Base-by-base conservation (phyloP, 2,888 invertebrate species). In the Urechis unicinctus region DNA sequence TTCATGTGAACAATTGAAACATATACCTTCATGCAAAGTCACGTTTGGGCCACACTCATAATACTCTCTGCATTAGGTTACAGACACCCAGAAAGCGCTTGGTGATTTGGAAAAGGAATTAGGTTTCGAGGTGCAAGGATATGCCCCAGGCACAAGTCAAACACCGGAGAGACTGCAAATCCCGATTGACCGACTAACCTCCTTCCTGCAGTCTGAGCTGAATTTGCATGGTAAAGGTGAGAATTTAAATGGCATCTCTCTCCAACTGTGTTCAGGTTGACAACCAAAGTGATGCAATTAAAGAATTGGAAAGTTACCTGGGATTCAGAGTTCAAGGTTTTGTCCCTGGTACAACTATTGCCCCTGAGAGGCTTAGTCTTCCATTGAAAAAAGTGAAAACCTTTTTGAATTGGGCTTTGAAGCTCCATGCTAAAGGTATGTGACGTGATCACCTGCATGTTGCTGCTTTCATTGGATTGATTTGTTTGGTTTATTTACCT, bases 91-190 rank as follows among this genome's bases (percentile, higher is more conserved):
- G 49, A 67, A 70, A 48, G 73, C 69, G 3, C 53, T 76, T 1
- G 24, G 31, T n/a, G 73, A 71, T 3, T 58, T 77, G 43, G 69
- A 72, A 49, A 26, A 52, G 31, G 61, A 65, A 21, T 58, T 75
- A 1, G 70, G 70, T 1, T 57, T 71, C 24, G 60, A 62, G 24
- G 58, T 74, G 22, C 57, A 60, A 13, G 68, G 67, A 9, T 69
- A 59, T 56, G 61, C 66, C n/a, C 60, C 61, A 4, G 75, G 73
- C 0, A 74, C 75, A 1, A 64, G 61, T 1, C 57, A 65, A 0
- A 72, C 76, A 1, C 73, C 75, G 1, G 59, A 65, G 31, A 61
- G 68, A 24, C 64, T 75, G 4, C 50, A 63, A 24, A 62, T 77
- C 3, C 58, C 66, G 4, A 45, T 63, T 47, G 65, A 68, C 44